phyloP scores from a whole-genome alignment of 1,140 invertebrate species.

The Drosophila kepulauana region DNA sequence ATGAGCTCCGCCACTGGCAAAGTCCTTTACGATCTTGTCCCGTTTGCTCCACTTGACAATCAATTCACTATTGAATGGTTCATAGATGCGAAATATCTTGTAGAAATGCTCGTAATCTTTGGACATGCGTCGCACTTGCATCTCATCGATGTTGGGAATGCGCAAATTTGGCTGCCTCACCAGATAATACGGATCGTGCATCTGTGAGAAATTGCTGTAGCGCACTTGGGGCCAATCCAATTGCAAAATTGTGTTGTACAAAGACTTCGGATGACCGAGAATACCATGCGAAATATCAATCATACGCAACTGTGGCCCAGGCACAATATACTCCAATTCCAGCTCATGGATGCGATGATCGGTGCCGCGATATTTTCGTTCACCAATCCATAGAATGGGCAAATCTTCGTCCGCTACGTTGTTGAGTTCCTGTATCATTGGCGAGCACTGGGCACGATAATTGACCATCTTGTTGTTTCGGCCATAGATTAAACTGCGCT shows the following conservation, averaged over 20 bases:
- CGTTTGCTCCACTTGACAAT: constrained; percentile 6
- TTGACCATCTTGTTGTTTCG: constrained; percentile 65
- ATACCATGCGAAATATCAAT: constrained; percentile 74
- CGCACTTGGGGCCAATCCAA: constrained; percentile 69
- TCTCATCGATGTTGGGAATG: constrained; percentile 61
- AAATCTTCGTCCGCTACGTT: constrained; percentile 62
- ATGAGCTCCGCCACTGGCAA: not conserved
- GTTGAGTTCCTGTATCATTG: constrained; percentile 63
- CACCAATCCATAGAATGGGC: constrained; percentile 77
- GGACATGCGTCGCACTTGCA: constrained; percentile 37
- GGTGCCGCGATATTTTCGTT: constrained; percentile 73
- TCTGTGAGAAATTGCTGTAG: constrained; percentile 52
- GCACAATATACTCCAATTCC: constrained; percentile 76
- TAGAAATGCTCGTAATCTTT: constrained; percentile 53
- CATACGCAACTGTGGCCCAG: constrained; percentile 61
- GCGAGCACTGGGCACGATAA: constrained; percentile 69
- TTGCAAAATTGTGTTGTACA: constrained; percentile 71
- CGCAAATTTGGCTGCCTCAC: constrained; percentile 62
- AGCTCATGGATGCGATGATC: constrained; percentile 68
- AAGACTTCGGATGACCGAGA: constrained; percentile 67
- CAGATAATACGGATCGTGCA: constrained; percentile 70
- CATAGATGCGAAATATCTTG: constrained; percentile 45
- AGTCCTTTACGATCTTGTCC: constrained; percentile 3
- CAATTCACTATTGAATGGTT: not conserved
- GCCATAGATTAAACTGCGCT: constrained; percentile 66